Conservation (phyloP, 2,113 vertebrate species). For the Stigmatopora nigra region DNA sequence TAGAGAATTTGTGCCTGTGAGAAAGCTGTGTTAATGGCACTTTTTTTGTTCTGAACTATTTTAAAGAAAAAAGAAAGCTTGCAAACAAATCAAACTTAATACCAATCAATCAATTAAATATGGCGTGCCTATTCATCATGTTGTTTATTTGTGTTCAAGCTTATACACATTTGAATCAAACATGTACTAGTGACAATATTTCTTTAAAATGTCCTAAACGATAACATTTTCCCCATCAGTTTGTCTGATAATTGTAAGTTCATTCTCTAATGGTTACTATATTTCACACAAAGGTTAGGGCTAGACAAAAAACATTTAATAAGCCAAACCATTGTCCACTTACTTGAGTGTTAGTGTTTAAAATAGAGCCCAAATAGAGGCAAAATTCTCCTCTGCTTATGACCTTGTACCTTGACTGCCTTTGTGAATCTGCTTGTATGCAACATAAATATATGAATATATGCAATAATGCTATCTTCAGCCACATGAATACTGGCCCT, state of each 20-base stretch:
- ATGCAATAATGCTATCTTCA: conserved; percentile 72
- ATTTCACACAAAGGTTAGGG: neutral
- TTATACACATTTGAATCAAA: neutral
- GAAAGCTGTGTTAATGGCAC: no score
- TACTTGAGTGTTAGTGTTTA: neutral
- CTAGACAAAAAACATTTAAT: neutral
- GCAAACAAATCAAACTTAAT: neutral
- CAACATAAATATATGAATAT: conserved; percentile 73
- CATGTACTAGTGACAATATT: neutral
- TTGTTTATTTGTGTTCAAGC: neutral
- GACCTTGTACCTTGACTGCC: conserved; percentile 61
- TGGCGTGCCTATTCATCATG: neutral
- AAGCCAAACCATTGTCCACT: neutral
- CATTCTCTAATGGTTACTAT: no score
- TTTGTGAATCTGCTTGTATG: conserved; percentile 60
- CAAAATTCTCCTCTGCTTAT: conserved; percentile 41
- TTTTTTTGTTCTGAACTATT: no score
- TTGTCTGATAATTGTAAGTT: no score
- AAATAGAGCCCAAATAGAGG: neutral
- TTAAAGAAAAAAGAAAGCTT: neutral
- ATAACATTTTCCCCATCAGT: neutral
- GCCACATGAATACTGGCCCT: conserved; percentile 65
- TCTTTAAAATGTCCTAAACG: neutral
- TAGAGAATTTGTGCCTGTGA: no score
- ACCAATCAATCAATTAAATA: neutral